phyloP scores from a whole-genome alignment of 2,888 invertebrate genomes.

The Gymnosoma rotundatum region DNA sequence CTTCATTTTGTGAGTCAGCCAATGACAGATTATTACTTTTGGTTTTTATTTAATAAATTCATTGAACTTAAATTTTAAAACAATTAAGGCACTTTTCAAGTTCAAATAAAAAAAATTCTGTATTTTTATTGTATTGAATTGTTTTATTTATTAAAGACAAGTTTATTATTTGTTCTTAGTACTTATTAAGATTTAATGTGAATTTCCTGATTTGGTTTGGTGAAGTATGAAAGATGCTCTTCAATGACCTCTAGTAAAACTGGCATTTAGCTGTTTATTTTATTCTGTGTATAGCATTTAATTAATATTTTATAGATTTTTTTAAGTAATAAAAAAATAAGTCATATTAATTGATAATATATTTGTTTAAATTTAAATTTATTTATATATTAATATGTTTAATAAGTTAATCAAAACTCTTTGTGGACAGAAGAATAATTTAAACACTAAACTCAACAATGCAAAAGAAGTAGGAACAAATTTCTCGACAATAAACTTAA shows the following conservation, averaged over 20 bases:
- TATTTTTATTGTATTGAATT: neutral
- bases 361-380: too few species aligned
- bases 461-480: too few species aligned
- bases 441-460: too few species aligned
- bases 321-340: neutral
- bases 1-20: slow-evolving; percentile 20
- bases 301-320: neutral
- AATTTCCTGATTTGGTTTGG: slow-evolving; percentile 17
- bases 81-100: slow-evolving; percentile 15
- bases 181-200: neutral
- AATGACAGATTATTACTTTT: slow-evolving; percentile 27
- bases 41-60: slow-evolving; percentile 15
- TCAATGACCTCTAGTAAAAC: slow-evolving; percentile 4
- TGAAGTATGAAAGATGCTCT: neutral
- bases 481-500: too few species aligned
- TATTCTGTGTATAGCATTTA: neutral
- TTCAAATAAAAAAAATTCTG: slow-evolving; percentile 26
- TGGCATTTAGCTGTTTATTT: neutral
- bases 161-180: slow-evolving; percentile 2
- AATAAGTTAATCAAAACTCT: too few species aligned
- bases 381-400: too few species aligned
- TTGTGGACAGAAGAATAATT: too few species aligned
- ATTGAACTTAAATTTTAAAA: slow-evolving; percentile 41
- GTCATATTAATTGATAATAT: too few species aligned
- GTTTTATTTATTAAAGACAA: slow-evolving; percentile 19